A percentile compares a stretch with the other conserved stretches of the same genome.
These are phyloP conservation scores for Melierax canorus DNA, from an alignment of 2,113 vertebrate genomes.

Conservation along the genomic window DNA sequence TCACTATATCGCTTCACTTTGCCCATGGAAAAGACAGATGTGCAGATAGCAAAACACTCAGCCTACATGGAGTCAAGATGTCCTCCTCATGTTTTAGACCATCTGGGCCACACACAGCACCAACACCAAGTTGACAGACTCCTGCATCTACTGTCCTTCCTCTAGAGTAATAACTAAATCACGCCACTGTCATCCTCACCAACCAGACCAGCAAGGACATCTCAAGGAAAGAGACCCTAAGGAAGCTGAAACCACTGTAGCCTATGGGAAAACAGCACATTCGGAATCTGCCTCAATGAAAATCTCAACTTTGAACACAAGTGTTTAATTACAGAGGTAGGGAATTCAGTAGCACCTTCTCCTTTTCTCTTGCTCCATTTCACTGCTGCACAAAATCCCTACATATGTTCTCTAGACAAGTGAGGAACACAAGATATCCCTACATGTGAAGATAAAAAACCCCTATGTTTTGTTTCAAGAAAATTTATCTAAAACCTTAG, in stretches of 20 bases:
- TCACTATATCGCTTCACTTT: background rate
- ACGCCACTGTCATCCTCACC: background rate
- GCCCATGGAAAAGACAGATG: background rate
- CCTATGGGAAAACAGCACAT: background rate
- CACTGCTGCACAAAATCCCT: background rate
- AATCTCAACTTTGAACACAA: background rate
- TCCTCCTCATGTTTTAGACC: background rate
- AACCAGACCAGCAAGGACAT: background rate
- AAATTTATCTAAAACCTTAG: background rate
- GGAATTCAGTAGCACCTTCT: background rate
- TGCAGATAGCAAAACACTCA: background rate
- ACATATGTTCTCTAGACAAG: fast-evolving
- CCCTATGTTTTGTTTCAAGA: background rate
- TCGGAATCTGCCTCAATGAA: background rate
- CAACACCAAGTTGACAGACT: background rate
- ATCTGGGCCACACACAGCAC: background rate
- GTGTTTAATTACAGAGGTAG: background rate
- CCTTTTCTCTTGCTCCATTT: background rate
- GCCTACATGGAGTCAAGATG: background rate
- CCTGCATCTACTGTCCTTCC: background rate
- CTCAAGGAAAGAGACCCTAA: background rate
- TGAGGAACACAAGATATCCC: background rate
- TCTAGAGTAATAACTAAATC: background rate
- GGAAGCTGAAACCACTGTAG: background rate
- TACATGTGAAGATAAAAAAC: background rate